Evolutionary conservation across 2,797 vertebrate species (phyloP).

Genomic region (Helostoma temminkii): DNA sequence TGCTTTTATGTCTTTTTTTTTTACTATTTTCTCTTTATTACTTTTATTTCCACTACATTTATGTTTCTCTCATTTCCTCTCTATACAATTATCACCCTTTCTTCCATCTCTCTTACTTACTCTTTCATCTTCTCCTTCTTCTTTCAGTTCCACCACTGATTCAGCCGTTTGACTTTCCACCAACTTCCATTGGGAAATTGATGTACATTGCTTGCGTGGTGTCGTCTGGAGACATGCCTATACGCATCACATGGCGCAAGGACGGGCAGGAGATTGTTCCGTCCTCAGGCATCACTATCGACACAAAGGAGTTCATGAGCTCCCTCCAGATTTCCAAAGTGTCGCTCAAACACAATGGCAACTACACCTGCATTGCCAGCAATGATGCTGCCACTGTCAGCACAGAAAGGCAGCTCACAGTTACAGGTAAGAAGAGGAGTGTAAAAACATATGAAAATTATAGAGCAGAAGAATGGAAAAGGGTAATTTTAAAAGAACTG

Average conservation of each 20-base stretch:
- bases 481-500: not conserved
- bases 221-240: conserved; percentile 98
- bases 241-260: conserved; percentile 98
- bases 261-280: conserved; percentile 97
- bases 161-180: conserved; percentile 98
- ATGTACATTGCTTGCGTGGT: conserved; percentile 99
- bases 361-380: conserved; percentile 97
- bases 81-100: not conserved
- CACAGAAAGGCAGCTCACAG: conserved; percentile 96
- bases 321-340: conserved; percentile 96
- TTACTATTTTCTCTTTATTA: conserved; percentile 1
- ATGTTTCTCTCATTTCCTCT: conserved; percentile 8
- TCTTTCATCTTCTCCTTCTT: conserved; percentile 33
- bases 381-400: conserved; percentile 96
- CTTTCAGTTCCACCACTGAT: conserved; percentile 94
- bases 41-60: conserved; percentile 23
- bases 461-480: not conserved
- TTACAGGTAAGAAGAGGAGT: conserved; percentile 86
- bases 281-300: conserved; percentile 94
- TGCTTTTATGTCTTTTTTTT: conserved; percentile 31
- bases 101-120: conserved; percentile 11
- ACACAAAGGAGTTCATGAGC: conserved; percentile 98
- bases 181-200: conserved; percentile 96
- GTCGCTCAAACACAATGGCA: conserved; percentile 96
- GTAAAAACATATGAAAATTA: not conserved